phyloP scores from a whole-genome alignment of 2,113 vertebrate species.

The Calidris pygmaea region DNA sequence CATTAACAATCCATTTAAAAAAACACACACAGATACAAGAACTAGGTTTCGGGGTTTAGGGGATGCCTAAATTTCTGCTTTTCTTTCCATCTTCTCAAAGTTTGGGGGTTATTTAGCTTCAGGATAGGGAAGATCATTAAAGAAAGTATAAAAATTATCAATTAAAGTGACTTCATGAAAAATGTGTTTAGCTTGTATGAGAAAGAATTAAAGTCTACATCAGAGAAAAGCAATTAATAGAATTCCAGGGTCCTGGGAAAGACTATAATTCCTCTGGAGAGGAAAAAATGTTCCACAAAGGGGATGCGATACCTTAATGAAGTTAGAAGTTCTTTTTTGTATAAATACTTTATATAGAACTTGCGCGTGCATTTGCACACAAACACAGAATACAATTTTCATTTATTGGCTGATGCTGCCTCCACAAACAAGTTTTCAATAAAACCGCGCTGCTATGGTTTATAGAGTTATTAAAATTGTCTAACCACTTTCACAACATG shows the following conservation, averaged over 20 bases:
- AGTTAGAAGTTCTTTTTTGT: not conserved
- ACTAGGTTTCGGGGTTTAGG: not conserved
- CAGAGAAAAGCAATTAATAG: not conserved
- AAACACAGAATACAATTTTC: not conserved
- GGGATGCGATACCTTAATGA: not conserved
- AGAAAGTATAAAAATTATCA: not conserved
- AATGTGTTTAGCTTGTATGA: not conserved
- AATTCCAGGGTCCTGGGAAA: not conserved
- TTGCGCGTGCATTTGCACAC: not conserved
- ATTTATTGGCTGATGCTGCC: not conserved
- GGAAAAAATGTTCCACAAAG: not conserved
- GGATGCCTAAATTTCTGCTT: not conserved
- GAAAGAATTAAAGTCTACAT: not conserved
- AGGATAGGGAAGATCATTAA: not conserved
- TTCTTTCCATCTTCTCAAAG: not conserved
- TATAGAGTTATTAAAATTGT: not conserved
- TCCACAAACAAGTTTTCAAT: not conserved
- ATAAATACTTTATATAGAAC: not conserved
- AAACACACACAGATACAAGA: not conserved
- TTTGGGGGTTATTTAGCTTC: not conserved
- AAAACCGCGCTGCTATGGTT: not conserved
- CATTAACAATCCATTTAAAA: not conserved
- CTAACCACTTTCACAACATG: not conserved
- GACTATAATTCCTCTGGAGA: not conserved
- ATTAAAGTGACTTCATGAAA: not conserved